Conservation (phyloP, 2,113 vertebrate species). For the Polypterus bichir region DNA sequence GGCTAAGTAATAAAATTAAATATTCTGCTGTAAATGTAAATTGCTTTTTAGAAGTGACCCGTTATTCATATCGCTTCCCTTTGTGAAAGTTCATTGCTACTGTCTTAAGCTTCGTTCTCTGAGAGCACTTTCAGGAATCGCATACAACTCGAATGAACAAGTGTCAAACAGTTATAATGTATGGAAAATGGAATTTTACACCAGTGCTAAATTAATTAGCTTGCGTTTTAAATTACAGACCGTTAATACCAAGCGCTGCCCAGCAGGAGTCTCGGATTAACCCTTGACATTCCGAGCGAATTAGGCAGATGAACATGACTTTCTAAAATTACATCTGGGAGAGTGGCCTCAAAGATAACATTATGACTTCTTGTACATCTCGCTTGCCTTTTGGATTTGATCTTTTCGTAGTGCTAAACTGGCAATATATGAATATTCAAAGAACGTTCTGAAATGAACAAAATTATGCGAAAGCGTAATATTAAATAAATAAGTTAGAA, state of each 20-base stretch:
- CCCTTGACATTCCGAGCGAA: not conserved
- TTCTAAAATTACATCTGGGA: not conserved
- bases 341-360: too few species aligned
- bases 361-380: not conserved
- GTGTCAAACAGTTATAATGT: slow-evolving; percentile 42
- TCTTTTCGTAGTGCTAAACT: too few species aligned
- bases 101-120: slow-evolving; percentile 29
- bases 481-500: too few species aligned
- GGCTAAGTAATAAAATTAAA: not conserved
- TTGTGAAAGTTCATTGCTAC: not conserved
- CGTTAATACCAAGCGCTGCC: slow-evolving; percentile 23
- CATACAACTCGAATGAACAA: slow-evolving; percentile 43
- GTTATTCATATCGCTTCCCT: not conserved
- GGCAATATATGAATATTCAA: too few species aligned
- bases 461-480: too few species aligned
- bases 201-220: slow-evolving; percentile 47
- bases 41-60: not conserved
- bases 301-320: not conserved
- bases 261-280: not conserved
- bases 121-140: slow-evolving; percentile 37
- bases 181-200: slow-evolving; percentile 38
- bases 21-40: not conserved
- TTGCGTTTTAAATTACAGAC: slow-evolving; percentile 38
- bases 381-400: not conserved
- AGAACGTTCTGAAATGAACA: too few species aligned